Evolutionary conservation across 1,140 invertebrate species (phyloP), one percentile per base, ranked within the genome.

Genomic region (Temnothorax curvispinosus): DNA sequence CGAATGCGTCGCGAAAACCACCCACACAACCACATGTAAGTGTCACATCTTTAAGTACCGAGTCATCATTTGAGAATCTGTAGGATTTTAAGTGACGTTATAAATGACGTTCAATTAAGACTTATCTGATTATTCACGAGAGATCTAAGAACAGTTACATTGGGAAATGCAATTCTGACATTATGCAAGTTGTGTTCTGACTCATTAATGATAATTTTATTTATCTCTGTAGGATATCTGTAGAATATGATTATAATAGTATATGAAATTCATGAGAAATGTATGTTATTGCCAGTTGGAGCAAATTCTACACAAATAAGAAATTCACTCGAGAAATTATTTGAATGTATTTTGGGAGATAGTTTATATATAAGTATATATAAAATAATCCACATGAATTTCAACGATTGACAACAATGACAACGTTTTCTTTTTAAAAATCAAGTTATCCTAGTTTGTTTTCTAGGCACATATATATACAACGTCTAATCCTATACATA

Each of bases 1-100:
- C 80, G 32, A 75, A 84, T 38, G 35, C 56, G 69, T 84, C 21
- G 64, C n/a, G n/a, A 84, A 72, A 74, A 72, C 56, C 32, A 21
- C 21, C 47, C 47, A 27, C 41, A 27, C 41, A 58, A 18, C 67
- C 8, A 32, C 18, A 27, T 27, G 18, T 74, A 74, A 44, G 41
- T 58, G 41, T 60, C 41, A 74, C 54, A 8, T 47, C n/a, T 60
- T 60, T 44, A 35, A 50, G 54, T 56, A 71, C 7, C 27, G 9
- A 74, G 41, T 84, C 69, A 84, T 75, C 69, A 13, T 60, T 74
- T 47, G 27, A 60, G 54, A 62, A 60, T 50, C 15, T 44, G 74
- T 32, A 60, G n/a, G 5, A 1, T 60, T 41, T 74, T 50, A 60
- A 84, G 54, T 50, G 54, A 9, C 52, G 60, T 56, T 56, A n/a